These are phyloP conservation scores for Spea multiplicata DNA, from an alignment of 2,113 vertebrate genomes.

Conservation along the genomic window DNA sequence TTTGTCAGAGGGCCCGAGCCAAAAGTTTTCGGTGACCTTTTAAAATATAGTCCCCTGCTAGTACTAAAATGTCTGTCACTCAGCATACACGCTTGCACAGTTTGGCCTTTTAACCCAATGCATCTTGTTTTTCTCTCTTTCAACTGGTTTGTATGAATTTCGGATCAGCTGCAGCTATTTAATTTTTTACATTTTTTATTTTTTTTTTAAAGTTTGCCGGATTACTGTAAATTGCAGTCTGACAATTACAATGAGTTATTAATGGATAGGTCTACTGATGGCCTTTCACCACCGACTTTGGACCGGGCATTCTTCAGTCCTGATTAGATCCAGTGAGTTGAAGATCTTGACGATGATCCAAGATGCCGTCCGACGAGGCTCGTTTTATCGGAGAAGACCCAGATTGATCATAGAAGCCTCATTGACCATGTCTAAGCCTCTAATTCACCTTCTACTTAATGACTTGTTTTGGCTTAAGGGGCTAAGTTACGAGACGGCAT, in stretches of 20 bases:
- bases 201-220: conserved; percentile 57
- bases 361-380: conserved; percentile 48
- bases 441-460: conserved; percentile 71
- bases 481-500: conserved; percentile 65
- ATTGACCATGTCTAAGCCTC: conserved; percentile 66
- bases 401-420: conserved; percentile 75
- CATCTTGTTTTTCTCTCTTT: conserved; percentile 82
- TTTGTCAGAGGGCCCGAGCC: conserved; percentile 81
- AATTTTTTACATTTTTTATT: conserved; percentile 51
- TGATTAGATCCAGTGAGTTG: conserved; percentile 84
- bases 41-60: conserved; percentile 79
- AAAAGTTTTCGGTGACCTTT: conserved; percentile 84
- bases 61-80: conserved; percentile 90
- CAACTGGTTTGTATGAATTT: conserved; percentile 75
- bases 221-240: conserved; percentile 86
- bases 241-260: conserved; percentile 91
- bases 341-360: conserved; percentile 53
- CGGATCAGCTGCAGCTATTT: conserved; percentile 78
- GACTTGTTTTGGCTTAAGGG: conserved; percentile 79
- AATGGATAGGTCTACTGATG: conserved; percentile 81
- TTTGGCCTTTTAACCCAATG: conserved; percentile 73
- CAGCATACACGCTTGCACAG: conserved; percentile 76
- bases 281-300: conserved; percentile 74
- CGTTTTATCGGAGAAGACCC: conserved; percentile 71
- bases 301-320: conserved; percentile 74